These are phyloP conservation scores for Metallyticus violacea DNA, from an alignment of 2,888 invertebrate species.

Conservation along the genomic window DNA sequence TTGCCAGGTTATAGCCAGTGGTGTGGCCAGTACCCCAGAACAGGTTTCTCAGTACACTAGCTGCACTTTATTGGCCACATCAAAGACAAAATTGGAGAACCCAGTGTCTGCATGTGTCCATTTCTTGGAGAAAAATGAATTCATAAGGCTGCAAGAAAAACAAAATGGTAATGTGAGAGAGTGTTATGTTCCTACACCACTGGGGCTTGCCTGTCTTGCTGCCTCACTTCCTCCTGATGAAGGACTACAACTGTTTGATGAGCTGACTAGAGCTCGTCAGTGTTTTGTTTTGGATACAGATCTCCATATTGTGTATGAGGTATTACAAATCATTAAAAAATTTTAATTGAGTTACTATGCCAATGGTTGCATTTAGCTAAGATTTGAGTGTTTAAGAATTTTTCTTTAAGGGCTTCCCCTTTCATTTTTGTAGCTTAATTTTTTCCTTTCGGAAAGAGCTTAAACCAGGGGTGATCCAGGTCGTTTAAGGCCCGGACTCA, in stretches of 20 bases:
- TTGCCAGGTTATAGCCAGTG: conserved; percentile 74
- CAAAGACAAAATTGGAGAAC: conserved; percentile 39
- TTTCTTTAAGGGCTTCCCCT: too few species aligned
- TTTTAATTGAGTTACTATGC: too few species aligned
- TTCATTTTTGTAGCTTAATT: too few species aligned
- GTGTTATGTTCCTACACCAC: conserved; percentile 72
- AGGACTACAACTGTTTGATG: conserved; percentile 82
- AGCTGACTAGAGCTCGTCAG: conserved; percentile 84
- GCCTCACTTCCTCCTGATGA: conserved; percentile 95
- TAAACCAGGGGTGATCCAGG: too few species aligned
- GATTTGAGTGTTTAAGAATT: too few species aligned
- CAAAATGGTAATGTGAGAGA: conserved; percentile 48
- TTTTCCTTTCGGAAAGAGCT: too few species aligned
- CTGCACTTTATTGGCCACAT: conserved; percentile 68
- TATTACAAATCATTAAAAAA: too few species aligned
- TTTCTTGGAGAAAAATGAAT: conserved; percentile 76
- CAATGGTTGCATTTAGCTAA: too few species aligned
- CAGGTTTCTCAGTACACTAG: conserved; percentile 75
- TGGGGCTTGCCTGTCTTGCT: conserved; percentile 89
- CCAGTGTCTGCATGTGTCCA: conserved; percentile 55
- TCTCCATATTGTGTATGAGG: conserved; percentile 90
- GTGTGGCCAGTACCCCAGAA: conserved; percentile 66
- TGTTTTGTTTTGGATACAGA: conserved; percentile 93
- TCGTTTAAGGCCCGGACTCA: too few species aligned
- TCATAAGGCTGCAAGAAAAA: conserved; percentile 58